Evolutionary conservation across 2,888 invertebrate species (phyloP), one percentile per base, ranked within the genome.

Genomic region (Hipparchia sbordonii): DNA sequence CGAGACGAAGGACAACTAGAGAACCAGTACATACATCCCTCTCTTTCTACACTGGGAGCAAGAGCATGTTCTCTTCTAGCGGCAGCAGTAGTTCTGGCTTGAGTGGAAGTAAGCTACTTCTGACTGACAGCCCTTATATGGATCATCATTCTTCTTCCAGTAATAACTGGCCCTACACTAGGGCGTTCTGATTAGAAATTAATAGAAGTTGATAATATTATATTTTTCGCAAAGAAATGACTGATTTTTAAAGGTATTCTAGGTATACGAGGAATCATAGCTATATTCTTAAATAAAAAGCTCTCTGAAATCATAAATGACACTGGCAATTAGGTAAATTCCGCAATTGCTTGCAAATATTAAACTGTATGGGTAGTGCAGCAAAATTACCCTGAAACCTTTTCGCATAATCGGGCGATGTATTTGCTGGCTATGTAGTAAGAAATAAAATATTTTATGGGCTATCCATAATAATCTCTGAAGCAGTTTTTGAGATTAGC

Each of bases 91-190:
- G 94, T 81, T 95, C 95, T 10, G 95, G 95, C 2, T 91, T 95
- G 54, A 94, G 94, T 79, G 95, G 95, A 0, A 95, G 95, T 77
- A 95, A 95, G 80, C 84, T 95, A 9, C 85, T 95, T 2, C 84
- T 95, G 9, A 95, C 95, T 13, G 95, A 95, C 77, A 95, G 95
- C 82, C 95, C 95, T 1, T 95, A 95, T 78, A 89, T 95, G 82
- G 95, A 95, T 59, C 95, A 95, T 73, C 93, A 94, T 82, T 93
- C 93, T 0, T 92, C 94, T 54, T 92, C 94, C 5, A 94, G 93
- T 78, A 91, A 93, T 82, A 93, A 94, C 77, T 94, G 94, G 94
- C 94, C 94, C 63, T 94, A 94, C 80, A 87, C 92, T 13, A 89
- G 94, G 81, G 94, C 92, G 52, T 93, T 79, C 75, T 81, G 72